Conservation (phyloP, 2,113 vertebrate genomes). For the Cricetomys ansorgei region DNA sequence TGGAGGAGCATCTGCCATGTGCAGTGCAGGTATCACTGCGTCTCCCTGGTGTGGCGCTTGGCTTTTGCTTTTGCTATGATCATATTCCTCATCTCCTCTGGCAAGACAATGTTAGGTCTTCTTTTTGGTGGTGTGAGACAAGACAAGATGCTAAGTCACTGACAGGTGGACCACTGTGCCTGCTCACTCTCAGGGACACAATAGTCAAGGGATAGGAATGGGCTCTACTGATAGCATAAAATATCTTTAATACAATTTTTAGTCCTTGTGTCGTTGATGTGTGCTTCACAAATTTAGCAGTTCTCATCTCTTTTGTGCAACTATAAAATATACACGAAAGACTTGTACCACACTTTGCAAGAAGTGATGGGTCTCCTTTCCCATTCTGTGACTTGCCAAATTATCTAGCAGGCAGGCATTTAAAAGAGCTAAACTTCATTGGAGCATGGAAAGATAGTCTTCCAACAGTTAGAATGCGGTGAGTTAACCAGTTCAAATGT, state of each 20-base stretch:
- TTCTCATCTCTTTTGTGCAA: constrained; percentile 41
- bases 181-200: neutral
- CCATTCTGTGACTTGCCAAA: constrained; percentile 58
- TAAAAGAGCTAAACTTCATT: constrained; percentile 22
- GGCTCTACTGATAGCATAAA: neutral
- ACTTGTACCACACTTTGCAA: neutral
- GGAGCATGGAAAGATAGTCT: constrained; percentile 40
- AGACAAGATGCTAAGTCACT: neutral
- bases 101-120: too few relatives aligned
- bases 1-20: neutral
- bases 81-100: neutral
- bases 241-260: neutral
- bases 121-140: neutral
- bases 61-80: constrained; percentile 35
- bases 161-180: neutral
- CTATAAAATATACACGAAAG: constrained; percentile 17
- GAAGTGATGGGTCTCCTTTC: constrained; percentile 54
- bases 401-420: constrained; percentile 16
- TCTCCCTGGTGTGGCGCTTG: neutral
- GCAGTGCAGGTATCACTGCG: neutral
- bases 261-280: neutral
- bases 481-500: constrained; percentile 45
- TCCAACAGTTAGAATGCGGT: neutral
- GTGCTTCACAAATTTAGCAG: neutral
- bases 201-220: neutral